Percentiles rank a stretch among this genome's conserved stretches.
phyloP scores from a whole-genome alignment of 2,797 vertebrate species.

The Danio kyathit region DNA sequence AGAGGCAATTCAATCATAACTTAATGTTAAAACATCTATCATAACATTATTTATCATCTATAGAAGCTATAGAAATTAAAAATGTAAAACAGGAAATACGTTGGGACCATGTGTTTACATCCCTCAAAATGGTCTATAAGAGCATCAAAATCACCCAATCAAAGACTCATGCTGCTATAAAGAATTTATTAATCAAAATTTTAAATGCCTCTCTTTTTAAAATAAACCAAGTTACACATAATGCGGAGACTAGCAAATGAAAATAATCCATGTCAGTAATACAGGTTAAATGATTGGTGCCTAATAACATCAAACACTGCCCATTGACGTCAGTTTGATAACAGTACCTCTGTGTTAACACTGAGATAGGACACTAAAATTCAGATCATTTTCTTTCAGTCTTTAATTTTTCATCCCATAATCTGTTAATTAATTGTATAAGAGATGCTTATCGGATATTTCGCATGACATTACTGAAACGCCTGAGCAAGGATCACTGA shows the following conservation, averaged over 20 bases:
- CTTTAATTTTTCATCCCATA: conserved; percentile 19
- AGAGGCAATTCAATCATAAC: no score
- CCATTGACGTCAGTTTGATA: conserved; percentile 20
- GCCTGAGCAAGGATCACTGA: conserved; percentile 21
- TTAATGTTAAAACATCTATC: no score
- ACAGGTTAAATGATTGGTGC: not conserved
- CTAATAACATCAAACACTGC: conserved; percentile 2
- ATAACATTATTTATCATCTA: no score
- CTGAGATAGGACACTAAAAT: conserved; percentile 1
- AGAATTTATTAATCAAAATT: not conserved
- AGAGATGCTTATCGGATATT: conserved; percentile 18
- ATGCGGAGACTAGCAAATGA: not conserved
- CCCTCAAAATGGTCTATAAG: no score
- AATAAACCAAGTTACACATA: not conserved
- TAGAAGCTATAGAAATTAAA: no score
- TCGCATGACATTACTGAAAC: not conserved
- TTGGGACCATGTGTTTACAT: no score
- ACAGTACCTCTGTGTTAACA: not conserved
- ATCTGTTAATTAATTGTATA: conserved; percentile 38
- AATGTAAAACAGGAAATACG: no score
- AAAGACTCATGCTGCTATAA: not conserved
- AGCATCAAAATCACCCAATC: no score
- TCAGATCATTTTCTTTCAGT: conserved; percentile 1
- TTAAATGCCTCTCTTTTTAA: no score
- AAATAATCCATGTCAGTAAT: conserved; percentile 1